phyloP scores from a whole-genome alignment of 2,113 vertebrate species.

The Delphinapterus leucas region DNA sequence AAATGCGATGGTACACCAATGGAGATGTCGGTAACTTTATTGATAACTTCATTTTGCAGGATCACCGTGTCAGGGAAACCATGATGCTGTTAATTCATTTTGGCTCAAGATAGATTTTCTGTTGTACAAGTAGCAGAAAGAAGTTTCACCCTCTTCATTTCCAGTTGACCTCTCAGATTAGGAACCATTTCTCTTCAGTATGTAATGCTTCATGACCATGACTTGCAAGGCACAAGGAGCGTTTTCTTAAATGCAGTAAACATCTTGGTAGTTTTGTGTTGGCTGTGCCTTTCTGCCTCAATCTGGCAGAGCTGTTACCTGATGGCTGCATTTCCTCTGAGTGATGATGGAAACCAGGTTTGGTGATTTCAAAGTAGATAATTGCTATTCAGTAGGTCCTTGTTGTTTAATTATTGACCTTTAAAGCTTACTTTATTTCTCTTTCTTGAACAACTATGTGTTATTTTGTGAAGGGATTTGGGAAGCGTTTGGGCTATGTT shows the following conservation, averaged over 20 bases:
- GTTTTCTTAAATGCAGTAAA: neutral
- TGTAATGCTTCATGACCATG: neutral
- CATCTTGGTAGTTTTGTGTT: neutral
- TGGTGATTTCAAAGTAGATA: neutral
- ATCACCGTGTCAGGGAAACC: neutral
- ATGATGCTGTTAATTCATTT: neutral
- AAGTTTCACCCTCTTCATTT: neutral
- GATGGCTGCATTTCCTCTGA: neutral
- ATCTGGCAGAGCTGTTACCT: neutral
- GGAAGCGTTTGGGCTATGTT: neutral
- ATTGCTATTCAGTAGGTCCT: neutral
- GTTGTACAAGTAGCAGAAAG: neutral
- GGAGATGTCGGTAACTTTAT: neutral
- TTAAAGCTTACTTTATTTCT: neutral
- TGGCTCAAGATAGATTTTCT: neutral
- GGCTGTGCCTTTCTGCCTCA: neutral
- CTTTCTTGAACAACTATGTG: neutral
- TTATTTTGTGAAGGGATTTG: neutral
- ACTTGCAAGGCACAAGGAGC: accelerated
- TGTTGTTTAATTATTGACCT: neutral
- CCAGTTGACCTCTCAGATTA: neutral
- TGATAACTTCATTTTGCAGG: neutral
- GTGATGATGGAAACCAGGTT: neutral
- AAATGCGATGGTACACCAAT: neutral
- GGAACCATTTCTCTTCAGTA: neutral